A percentile compares a stretch with the other conserved stretches of the same genome.
Conservation (phyloP, 2,888 invertebrate species). For the Eudemis profundana region DNA sequence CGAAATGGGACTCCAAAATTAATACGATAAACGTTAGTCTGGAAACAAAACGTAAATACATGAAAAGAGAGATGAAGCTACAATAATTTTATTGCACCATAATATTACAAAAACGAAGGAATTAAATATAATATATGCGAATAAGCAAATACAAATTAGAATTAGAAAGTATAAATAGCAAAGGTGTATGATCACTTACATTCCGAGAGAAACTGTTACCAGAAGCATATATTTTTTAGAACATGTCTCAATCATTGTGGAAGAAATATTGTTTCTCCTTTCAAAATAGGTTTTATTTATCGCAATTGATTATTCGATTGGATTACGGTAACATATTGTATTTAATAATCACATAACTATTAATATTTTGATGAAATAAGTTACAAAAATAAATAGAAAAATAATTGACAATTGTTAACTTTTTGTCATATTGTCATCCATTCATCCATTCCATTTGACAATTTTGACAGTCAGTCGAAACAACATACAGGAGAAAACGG, state of each 20-base stretch:
- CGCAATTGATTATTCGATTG: neutral
- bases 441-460: too few species aligned
- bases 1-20: constrained; percentile 90
- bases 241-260: constrained; percentile 92
- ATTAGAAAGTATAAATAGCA: constrained; percentile 37
- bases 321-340: constrained; percentile 1
- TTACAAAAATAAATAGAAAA: constrained; percentile 15
- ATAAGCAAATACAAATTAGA: too few species aligned
- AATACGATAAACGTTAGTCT: constrained; percentile 93
- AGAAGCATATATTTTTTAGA: constrained; percentile 93
- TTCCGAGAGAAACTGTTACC: constrained; percentile 90
- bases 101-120: too few species aligned
- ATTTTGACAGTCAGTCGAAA: too few species aligned
- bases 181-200: too few species aligned
- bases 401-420: neutral
- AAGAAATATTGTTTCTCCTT: constrained; percentile 4
- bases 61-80: too few species aligned
- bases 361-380: neutral
- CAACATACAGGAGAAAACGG: too few species aligned
- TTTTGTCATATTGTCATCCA: too few species aligned
- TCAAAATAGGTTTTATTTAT: neutral
- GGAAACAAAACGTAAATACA: constrained; percentile 63
- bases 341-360: neutral
- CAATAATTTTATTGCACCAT: too few species aligned
- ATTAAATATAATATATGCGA: too few species aligned